Evolutionary conservation across 1,140 invertebrate genomes (phyloP).

Genomic region (Goniozus legneri): DNA sequence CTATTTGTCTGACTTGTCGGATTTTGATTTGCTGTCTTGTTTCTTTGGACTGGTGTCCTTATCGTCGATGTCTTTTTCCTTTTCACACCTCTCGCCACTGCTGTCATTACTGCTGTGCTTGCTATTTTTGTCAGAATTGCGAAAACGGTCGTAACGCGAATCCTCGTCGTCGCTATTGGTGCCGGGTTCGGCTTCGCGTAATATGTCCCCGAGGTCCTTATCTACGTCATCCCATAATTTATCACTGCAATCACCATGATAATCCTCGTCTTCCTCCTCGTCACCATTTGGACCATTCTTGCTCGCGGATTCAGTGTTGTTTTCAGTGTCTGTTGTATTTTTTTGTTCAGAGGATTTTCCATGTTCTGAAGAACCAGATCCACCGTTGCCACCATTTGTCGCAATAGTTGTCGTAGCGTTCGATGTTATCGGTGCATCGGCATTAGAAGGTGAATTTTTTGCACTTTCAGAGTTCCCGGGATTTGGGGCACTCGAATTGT

Average conservation of each 20-base stretch:
- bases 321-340: slow-evolving; percentile 25
- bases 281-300: slow-evolving; percentile 30
- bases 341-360: slow-evolving; percentile 22
- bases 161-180: slow-evolving; percentile 69
- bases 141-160: slow-evolving; percentile 58
- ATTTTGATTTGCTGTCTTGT: slow-evolving; percentile 33
- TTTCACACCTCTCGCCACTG: slow-evolving; percentile 24
- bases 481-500: slow-evolving; percentile 17
- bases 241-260: slow-evolving; percentile 55
- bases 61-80: slow-evolving; percentile 35
- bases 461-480: slow-evolving; percentile 23
- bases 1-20: slow-evolving; percentile 31
- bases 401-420: slow-evolving; percentile 11
- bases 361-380: slow-evolving; percentile 12
- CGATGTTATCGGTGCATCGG: slow-evolving; percentile 20
- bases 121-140: slow-evolving; percentile 52
- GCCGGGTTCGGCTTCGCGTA: slow-evolving; percentile 62
- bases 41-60: slow-evolving; percentile 31
- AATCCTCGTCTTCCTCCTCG: slow-evolving; percentile 58
- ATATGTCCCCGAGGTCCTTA: slow-evolving; percentile 68
- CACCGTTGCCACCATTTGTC: slow-evolving; percentile 11
- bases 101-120: slow-evolving; percentile 8
- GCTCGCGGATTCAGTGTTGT: slow-evolving; percentile 18
- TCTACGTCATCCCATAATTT: slow-evolving; percentile 73
- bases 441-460: slow-evolving; percentile 27